Conservation (phyloP, 2,888 invertebrate genomes). For the Hanleya hanleyi region DNA sequence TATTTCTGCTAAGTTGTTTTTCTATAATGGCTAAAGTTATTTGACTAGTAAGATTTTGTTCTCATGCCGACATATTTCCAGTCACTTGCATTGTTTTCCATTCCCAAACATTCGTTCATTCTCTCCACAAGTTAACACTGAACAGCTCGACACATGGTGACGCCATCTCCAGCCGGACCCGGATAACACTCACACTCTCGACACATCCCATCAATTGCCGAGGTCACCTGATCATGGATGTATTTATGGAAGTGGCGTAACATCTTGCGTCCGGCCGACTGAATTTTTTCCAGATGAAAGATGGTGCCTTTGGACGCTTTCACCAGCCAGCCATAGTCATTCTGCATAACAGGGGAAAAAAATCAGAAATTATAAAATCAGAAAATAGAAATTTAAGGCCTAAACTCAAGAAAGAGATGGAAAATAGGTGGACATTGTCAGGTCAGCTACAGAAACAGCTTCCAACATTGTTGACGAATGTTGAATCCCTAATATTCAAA, state of each 20-base stretch:
- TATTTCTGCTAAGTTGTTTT: too few relatives aligned
- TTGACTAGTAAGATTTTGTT: too few relatives aligned
- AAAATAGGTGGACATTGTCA: too few relatives aligned
- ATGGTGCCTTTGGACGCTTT: constrained; percentile 26
- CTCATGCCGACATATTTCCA: too few relatives aligned
- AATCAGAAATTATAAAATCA: background rate
- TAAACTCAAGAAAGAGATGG: too few relatives aligned
- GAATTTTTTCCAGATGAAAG: constrained; percentile 16
- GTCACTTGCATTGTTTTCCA: too few relatives aligned
- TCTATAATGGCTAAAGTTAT: too few relatives aligned
- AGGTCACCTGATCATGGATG: background rate
- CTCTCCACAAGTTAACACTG: background rate
- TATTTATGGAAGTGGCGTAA: background rate
- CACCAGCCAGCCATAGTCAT: constrained; percentile 24
- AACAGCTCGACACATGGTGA: constrained; percentile 3
- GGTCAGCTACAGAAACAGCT: too few relatives aligned
- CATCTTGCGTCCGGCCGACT: background rate
- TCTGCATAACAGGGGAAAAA: too few relatives aligned
- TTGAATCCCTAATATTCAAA: too few relatives aligned
- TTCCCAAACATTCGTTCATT: too few relatives aligned
- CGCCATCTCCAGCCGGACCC: background rate
- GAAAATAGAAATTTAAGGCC: background rate
- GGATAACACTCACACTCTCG: constrained; percentile 19
- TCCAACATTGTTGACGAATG: too few relatives aligned
- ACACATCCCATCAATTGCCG: constrained; percentile 10